Conservation (phyloP, 2,113 vertebrate species). For the Percina caprodes region DNA sequence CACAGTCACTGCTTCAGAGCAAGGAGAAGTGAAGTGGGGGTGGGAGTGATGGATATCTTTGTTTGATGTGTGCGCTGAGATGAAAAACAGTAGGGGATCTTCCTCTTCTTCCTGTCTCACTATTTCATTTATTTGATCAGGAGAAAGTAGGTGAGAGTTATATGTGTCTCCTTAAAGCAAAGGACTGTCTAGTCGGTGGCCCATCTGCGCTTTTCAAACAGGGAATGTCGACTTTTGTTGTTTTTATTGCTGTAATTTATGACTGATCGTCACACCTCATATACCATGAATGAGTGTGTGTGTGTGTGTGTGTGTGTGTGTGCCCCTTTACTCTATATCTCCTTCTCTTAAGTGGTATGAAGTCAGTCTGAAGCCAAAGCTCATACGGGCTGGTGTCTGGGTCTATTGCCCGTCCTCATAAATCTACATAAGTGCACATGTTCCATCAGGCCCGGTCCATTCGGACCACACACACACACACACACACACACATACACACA, state of each 20-base stretch:
- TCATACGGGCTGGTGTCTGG: constrained; percentile 47
- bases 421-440: constrained; percentile 61
- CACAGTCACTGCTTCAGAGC: constrained; percentile 54
- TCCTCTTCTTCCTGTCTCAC: constrained; percentile 46
- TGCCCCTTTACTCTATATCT: constrained; percentile 8
- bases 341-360: constrained; percentile 59
- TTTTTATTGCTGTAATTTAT: constrained; percentile 77
- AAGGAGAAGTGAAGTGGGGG: constrained; percentile 54
- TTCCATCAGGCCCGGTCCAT: constrained; percentile 42
- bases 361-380: constrained; percentile 61
- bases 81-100: constrained; percentile 65
- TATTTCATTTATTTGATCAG: constrained; percentile 40
- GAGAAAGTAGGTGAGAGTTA: constrained; percentile 39
- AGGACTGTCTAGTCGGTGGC: constrained; percentile 54
- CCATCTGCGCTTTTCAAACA: constrained; percentile 73
- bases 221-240: constrained; percentile 66
- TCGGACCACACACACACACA: constrained; percentile 66
- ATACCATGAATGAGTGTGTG: constrained; percentile 57
- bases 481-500: constrained; percentile 36
- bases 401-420: constrained; percentile 50
- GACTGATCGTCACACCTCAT: constrained; percentile 61
- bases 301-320: constrained; percentile 34
- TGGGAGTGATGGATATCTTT: constrained; percentile 79
- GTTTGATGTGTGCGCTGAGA: constrained; percentile 70
- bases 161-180: constrained; percentile 45